phyloP scores from a whole-genome alignment of 2,113 vertebrate species.

The Antidorcas marsupialis region DNA sequence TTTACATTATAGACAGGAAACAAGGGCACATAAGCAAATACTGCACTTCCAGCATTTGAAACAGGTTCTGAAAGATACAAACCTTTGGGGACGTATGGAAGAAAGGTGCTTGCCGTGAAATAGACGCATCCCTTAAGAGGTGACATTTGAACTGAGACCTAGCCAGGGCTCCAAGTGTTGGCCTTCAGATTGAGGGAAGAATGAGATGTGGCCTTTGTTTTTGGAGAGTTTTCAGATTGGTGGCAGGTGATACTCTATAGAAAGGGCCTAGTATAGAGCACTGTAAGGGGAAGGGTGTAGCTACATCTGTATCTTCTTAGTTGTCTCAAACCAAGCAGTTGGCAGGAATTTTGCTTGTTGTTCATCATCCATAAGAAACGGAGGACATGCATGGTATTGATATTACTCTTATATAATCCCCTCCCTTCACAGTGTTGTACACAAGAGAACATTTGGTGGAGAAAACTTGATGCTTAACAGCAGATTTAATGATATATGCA shows the following conservation, averaged over 20 bases:
- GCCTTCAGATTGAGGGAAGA: background rate
- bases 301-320: background rate
- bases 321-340: background rate
- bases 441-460: background rate
- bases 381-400: background rate
- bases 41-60: background rate
- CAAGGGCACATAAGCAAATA: background rate
- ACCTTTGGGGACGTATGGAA: background rate
- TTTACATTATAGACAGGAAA: background rate
- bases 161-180: background rate
- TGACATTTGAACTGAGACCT: background rate
- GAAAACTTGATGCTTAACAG: background rate
- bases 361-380: background rate
- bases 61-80: background rate
- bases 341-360: background rate
- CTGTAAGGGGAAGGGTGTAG: background rate
- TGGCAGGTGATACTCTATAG: background rate
- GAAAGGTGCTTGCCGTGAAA: background rate
- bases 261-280: background rate
- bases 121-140: background rate
- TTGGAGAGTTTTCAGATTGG: background rate
- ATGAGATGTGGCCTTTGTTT: background rate
- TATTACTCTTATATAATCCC: background rate
- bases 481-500: background rate
- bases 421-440: background rate